Evolutionary conservation across 2,797 vertebrate genomes (phyloP).

Genomic region (Molossus alvarezi): DNA sequence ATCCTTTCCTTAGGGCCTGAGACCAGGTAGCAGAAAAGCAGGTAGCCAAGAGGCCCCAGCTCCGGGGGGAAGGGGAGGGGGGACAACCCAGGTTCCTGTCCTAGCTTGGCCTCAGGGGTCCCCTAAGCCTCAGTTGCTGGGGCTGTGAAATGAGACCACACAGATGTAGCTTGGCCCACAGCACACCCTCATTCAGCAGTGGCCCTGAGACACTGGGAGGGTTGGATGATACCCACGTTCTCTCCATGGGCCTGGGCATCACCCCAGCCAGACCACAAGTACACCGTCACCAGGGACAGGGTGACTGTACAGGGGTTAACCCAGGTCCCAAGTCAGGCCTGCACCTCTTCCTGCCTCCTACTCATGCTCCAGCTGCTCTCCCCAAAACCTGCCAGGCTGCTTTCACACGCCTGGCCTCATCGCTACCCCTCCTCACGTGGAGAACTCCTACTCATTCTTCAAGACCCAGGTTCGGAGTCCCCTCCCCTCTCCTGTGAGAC

Average conservation of each 20-base stretch:
- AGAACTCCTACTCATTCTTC: background rate
- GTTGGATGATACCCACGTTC: background rate
- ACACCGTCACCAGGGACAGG: background rate
- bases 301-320: background rate
- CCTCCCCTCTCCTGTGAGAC: background rate
- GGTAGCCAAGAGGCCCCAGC: background rate
- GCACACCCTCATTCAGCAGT: background rate
- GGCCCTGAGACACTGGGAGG: fast-evolving
- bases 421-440: too few relatives aligned
- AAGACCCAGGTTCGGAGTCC: background rate
- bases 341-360: background rate
- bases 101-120: background rate
- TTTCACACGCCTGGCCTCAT: too few relatives aligned
- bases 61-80: background rate
- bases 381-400: background rate
- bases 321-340: background rate
- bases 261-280: background rate
- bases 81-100: background rate
- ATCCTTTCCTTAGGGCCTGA: background rate
- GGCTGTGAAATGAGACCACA: background rate
- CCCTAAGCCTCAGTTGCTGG: background rate
- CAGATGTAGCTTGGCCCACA: background rate
- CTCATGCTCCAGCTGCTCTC: background rate
- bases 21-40: background rate
- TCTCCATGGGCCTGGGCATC: background rate